phyloP scores from a whole-genome alignment of 2,797 vertebrate genomes.

The Streptopelia turtur region DNA sequence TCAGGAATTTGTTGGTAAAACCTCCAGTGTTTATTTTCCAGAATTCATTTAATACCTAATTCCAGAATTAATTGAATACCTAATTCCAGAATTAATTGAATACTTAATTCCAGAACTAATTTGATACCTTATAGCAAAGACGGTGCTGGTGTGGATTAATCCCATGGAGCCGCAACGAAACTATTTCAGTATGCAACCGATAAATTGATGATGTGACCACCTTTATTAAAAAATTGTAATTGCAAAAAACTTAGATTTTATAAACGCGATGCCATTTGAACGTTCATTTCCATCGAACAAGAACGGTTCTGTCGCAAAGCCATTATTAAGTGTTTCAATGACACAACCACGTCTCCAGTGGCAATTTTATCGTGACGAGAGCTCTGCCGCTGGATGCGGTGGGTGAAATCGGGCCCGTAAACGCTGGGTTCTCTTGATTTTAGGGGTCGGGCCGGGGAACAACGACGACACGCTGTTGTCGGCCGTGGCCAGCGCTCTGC shows the following conservation, averaged over 20 bases:
- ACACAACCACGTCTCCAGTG: no score
- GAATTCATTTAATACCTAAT: background rate
- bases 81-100: no score
- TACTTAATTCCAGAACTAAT: background rate
- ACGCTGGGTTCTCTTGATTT: background rate
- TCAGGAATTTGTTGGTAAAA: background rate
- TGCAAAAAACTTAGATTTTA: background rate
- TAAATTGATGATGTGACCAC: background rate
- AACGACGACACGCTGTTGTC: slow-evolving; percentile 87
- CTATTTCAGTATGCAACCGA: background rate
- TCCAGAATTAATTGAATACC: no score
- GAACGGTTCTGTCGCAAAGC: background rate
- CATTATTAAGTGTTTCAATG: background rate
- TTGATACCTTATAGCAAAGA: background rate
- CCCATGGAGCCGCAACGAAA: background rate
- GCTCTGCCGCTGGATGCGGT: background rate
- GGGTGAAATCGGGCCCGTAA: accelerated
- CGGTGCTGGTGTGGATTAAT: background rate
- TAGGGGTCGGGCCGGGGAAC: slow-evolving; percentile 89
- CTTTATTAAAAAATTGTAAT: background rate
- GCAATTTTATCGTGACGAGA: background rate
- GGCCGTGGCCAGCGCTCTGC: slow-evolving; percentile 91
- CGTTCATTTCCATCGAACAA: background rate
- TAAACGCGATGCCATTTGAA: background rate
- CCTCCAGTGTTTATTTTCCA: background rate